These are phyloP conservation scores for Pseudonaja textilis DNA, from an alignment of 2,113 vertebrate genomes.

Conservation along the genomic window DNA sequence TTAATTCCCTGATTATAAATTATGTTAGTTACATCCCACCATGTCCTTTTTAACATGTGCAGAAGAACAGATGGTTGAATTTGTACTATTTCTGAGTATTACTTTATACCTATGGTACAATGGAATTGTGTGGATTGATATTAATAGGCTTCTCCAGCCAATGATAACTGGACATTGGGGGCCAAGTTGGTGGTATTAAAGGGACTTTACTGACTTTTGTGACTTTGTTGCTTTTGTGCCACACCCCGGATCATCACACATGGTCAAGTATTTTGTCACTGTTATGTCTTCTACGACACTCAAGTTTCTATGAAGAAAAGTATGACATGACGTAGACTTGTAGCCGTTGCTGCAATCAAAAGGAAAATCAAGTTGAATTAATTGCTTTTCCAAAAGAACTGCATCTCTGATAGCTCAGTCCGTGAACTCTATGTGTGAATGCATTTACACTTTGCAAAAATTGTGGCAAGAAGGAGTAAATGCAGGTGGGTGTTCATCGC, in stretches of 20 bases:
- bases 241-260: too few species aligned
- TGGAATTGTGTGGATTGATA: background rate
- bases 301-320: background rate
- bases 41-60: background rate
- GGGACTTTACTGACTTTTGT: too few species aligned
- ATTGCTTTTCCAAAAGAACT: conserved; percentile 19
- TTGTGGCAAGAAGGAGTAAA: accelerated
- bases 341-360: background rate
- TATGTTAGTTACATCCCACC: background rate
- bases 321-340: background rate
- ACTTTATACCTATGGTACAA: background rate
- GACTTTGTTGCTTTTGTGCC: too few species aligned
- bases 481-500: background rate
- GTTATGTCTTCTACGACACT: background rate
- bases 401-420: conserved; percentile 20
- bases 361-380: background rate
- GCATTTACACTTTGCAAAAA: conserved; percentile 34
- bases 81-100: background rate
- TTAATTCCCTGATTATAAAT: background rate
- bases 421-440: conserved; percentile 5
- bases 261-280: background rate
- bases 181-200: too few species aligned
- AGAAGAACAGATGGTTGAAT: background rate
- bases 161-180: too few species aligned
- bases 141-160: background rate